Conservation (phyloP, 2,888 invertebrate genomes). For the Sarcophaga caerulescens region DNA sequence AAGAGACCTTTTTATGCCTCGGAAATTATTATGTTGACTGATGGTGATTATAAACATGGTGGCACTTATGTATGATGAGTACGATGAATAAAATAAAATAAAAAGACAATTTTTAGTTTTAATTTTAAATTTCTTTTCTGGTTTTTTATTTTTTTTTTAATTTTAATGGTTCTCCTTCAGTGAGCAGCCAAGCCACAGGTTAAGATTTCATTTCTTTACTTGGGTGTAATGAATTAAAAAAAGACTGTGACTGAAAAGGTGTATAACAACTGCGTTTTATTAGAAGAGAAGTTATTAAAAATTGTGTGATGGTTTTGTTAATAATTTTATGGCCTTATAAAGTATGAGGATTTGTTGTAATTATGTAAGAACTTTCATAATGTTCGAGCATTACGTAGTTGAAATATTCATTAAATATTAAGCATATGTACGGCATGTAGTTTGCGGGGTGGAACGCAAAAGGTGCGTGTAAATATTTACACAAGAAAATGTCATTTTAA, state of each 20-base stretch:
- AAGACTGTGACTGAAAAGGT: not conserved
- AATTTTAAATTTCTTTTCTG: too few relatives aligned
- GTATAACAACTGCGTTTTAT: not conserved
- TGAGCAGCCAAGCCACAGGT: too few relatives aligned
- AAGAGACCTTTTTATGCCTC: conserved; percentile 32
- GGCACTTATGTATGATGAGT: not conserved
- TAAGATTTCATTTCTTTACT: too few relatives aligned
- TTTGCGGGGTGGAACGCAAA: too few relatives aligned
- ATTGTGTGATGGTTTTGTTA: not conserved
- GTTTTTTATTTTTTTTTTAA: too few relatives aligned
- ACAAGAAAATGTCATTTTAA: too few relatives aligned
- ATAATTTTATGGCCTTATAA: not conserved
- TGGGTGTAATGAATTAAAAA: too few relatives aligned
- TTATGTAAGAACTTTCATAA: not conserved
- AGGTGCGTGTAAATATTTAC: too few relatives aligned
- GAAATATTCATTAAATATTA: not conserved
- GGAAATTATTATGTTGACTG: conserved; percentile 10
- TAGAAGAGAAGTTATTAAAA: not conserved
- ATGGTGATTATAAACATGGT: not conserved
- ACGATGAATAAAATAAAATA: not conserved
- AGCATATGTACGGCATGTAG: not conserved
- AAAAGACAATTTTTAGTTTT: too few relatives aligned
- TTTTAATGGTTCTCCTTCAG: too few relatives aligned
- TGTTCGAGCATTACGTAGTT: not conserved
- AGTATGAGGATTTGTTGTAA: not conserved